These are phyloP conservation scores for Oxytorus armatus DNA, from an alignment of 2,888 invertebrate species.

Conservation along the genomic window DNA sequence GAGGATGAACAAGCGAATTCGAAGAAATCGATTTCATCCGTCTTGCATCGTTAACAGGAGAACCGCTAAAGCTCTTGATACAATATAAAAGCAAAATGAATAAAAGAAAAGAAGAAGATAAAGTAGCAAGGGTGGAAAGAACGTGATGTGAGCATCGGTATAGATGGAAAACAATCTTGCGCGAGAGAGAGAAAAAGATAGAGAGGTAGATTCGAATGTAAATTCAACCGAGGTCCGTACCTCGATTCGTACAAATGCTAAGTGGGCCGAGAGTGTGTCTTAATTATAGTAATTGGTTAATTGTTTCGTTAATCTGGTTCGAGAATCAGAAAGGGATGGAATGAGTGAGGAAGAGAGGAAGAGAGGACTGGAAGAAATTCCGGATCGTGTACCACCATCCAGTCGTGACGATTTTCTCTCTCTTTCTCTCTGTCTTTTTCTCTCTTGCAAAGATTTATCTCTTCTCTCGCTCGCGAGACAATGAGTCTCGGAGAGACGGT, in stretches of 20 bases:
- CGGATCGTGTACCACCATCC: slow-evolving; percentile 42
- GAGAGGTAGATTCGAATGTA: slow-evolving; percentile 76
- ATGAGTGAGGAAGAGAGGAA: slow-evolving; percentile 21
- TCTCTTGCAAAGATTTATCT: slow-evolving; percentile 20
- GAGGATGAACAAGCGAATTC: slow-evolving; percentile 54
- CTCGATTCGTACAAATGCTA: slow-evolving; percentile 77
- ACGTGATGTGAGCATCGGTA: slow-evolving; percentile 21
- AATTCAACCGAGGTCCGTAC: slow-evolving; percentile 74
- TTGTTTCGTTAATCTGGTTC: slow-evolving; percentile 77
- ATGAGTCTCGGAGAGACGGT: slow-evolving; percentile 49
- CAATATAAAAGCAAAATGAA: slow-evolving; percentile 21
- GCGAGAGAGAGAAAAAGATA: slow-evolving; percentile 21
- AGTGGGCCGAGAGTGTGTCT: slow-evolving; percentile 78
- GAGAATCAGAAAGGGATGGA: slow-evolving; percentile 25
- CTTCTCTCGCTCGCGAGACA: slow-evolving; percentile 35
- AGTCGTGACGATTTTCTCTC: slow-evolving; percentile 58
- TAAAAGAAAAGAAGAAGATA: slow-evolving; percentile 8
- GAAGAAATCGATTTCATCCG: slow-evolving; percentile 72
- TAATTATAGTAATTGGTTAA: slow-evolving; percentile 83
- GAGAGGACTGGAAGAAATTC: slow-evolving; percentile 32
- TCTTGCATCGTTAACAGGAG: slow-evolving; percentile 74
- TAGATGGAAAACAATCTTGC: slow-evolving; percentile 52
- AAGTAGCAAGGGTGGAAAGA: slow-evolving; percentile 21
- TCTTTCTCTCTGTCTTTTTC: slow-evolving; percentile 1
- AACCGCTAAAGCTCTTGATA: slow-evolving; percentile 54